Evolutionary conservation across 1,140 invertebrate genomes (phyloP).

Genomic region (Drosophila ercepeae): DNA sequence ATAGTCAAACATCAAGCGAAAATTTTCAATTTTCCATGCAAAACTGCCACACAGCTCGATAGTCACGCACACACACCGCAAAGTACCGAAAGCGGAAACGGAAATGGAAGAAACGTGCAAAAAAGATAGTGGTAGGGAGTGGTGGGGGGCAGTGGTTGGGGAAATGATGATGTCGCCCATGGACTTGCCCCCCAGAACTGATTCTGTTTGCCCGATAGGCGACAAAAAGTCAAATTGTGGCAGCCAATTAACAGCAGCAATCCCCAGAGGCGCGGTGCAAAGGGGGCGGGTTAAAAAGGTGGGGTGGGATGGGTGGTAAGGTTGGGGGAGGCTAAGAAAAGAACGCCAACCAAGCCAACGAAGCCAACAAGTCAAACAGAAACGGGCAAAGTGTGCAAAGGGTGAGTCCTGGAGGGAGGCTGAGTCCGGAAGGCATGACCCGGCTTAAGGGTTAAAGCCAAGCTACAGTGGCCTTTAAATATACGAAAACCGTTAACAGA

Average conservation of each 20-base stretch:
- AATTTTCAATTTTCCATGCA: slow-evolving; percentile 80
- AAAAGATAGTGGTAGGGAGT: neutral
- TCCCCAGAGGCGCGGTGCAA: slow-evolving; percentile 1
- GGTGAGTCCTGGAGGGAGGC: slow-evolving; percentile 3
- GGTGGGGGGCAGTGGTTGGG: neutral
- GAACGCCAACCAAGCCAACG: slow-evolving; percentile 37
- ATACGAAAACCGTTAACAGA: neutral
- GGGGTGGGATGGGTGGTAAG: no score
- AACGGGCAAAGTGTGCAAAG: slow-evolving; percentile 51
- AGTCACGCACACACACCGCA: slow-evolving; percentile 64
- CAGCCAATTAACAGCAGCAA: slow-evolving; percentile 77
- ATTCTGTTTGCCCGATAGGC: slow-evolving; percentile 80
- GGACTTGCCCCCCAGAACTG: slow-evolving; percentile 42
- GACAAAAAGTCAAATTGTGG: slow-evolving; percentile 81
- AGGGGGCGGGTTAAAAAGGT: neutral
- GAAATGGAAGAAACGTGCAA: slow-evolving; percentile 12
- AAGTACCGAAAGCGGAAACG: slow-evolving; percentile 12
- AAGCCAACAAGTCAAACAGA: slow-evolving; percentile 66
- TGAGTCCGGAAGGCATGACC: slow-evolving; percentile 11
- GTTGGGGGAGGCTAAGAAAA: slow-evolving; percentile 55
- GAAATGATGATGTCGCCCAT: slow-evolving; percentile 49
- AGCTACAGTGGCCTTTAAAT: neutral
- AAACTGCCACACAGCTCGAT: slow-evolving; percentile 76
- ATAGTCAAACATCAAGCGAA: slow-evolving; percentile 71
- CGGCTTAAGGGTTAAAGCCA: slow-evolving; percentile 33